Evolutionary conservation across 2,113 vertebrate species (phyloP), one percentile per base, ranked within the genome.

Genomic region (Elanoides forficatus): DNA sequence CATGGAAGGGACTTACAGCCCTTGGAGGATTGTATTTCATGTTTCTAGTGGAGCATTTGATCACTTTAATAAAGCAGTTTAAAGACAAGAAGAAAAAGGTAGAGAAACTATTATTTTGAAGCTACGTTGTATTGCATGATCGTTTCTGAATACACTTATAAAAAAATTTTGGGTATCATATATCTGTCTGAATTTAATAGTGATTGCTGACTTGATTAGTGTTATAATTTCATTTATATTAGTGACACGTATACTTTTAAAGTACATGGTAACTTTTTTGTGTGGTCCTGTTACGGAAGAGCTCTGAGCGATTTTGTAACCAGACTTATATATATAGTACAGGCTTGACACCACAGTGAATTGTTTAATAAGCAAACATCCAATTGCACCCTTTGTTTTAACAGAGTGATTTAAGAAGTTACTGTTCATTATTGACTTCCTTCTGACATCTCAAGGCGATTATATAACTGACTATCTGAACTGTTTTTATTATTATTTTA

Each of bases 31-130:
- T 99, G 55, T 99, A 99, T 97, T 96, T 99, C 96, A 99, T 99
- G 99, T 99, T 99, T 90, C 99, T 99, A 42, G 99, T 99, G 62
- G 99, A 99, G 78, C 99, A 99, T 95, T 98, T 99, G 88, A 99
- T 99, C 85, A 99, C 99, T 17, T 98, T 99, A 88, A 99, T 99
- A 66, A 99, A 99, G 68, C 99, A 99, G 97, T 99, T 99, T 98
- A 99, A 99, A 97, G 99, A 99, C 95, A 99, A 99, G 97, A 99
- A 99, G 71, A 99, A 99, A 93, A 99, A 99, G 99, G 99, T 99
- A 97, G 91, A 96, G 91, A 88, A 81, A 88, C 32, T 55, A 6
- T 50, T 83, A 21, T 84, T 80, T 83, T 50, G 21, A 93, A 70
- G 45, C 27, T 34, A 36, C 65, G 9, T 34, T 93, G 4, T 70